These are phyloP conservation scores for Drosophila ustulata DNA, from an alignment of 2,888 invertebrate genomes.

Conservation along the genomic window DNA sequence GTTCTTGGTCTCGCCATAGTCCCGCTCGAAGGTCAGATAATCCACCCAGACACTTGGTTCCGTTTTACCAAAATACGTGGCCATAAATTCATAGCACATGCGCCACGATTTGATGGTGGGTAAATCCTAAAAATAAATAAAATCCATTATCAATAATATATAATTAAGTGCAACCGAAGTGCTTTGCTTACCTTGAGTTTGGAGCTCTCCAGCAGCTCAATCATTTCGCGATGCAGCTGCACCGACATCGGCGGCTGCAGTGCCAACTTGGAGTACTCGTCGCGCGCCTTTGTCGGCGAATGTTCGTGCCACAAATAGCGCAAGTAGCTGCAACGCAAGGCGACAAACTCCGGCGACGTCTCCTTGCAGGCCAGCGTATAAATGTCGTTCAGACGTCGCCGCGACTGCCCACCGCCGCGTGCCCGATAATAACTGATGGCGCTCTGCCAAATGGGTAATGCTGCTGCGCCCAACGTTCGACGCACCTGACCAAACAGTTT, in stretches of 20 bases:
- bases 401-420: conserved; percentile 65
- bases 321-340: conserved; percentile 78
- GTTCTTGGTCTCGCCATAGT: conserved; percentile 87
- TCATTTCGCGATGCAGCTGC: conserved; percentile 88
- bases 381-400: conserved; percentile 70
- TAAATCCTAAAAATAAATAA: conserved; percentile 56
- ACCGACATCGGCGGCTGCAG: conserved; percentile 87
- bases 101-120: conserved; percentile 86
- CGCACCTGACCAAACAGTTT: conserved; percentile 83
- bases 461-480: conserved; percentile 74
- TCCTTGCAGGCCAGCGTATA: conserved; percentile 75
- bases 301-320: conserved; percentile 79
- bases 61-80: conserved; percentile 88
- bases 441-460: conserved; percentile 77
- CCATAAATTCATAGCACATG: conserved; percentile 88
- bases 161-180: not conserved
- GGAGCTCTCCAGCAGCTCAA: conserved; percentile 83
- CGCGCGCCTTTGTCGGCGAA: conserved; percentile 86
- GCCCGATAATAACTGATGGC: conserved; percentile 77
- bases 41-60: conserved; percentile 90
- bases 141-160: not conserved
- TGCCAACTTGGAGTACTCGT: conserved; percentile 87
- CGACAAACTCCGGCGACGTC: conserved; percentile 67
- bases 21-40: conserved; percentile 89
- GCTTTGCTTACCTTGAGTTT: conserved; percentile 38